phyloP scores from a whole-genome alignment of 2,113 vertebrate genomes.

The Nanorana parkeri region DNA sequence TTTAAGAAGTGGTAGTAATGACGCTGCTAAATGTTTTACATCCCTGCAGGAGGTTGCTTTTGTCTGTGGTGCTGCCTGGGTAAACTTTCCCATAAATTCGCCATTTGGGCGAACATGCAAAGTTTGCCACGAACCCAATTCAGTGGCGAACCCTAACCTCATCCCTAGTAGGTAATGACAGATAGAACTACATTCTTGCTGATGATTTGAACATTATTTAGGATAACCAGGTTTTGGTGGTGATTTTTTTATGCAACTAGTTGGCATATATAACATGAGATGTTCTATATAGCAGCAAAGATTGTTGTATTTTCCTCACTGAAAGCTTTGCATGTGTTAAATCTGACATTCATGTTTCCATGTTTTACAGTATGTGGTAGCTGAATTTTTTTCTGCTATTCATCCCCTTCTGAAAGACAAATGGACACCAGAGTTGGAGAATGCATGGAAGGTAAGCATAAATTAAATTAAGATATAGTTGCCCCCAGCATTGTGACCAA shows the following conservation, averaged over 20 bases:
- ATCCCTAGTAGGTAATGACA: no score
- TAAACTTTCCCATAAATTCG: no score
- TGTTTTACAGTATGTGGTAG: constrained; percentile 54
- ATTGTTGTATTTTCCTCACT: background rate
- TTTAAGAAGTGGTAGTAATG: no score
- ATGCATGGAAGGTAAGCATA: constrained; percentile 58
- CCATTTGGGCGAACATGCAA: no score
- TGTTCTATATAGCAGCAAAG: background rate
- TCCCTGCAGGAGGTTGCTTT: no score
- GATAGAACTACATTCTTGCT: no score
- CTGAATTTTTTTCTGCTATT: constrained; percentile 58
- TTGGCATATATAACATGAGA: background rate
- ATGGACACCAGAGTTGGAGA: constrained; percentile 58
- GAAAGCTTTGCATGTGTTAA: background rate
- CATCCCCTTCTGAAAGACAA: constrained; percentile 58
- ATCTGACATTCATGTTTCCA: background rate
- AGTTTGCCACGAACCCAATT: no score
- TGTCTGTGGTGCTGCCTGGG: no score
- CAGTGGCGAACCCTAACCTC: no score
- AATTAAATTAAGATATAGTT: background rate
- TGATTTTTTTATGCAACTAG: background rate
- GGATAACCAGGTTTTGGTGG: background rate
- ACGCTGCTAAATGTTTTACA: no score
- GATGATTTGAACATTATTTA: no score
- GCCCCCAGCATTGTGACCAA: no score